Evolutionary conservation across 2,797 vertebrate genomes (phyloP).

Genomic region (Silurus lanzhouensis): DNA sequence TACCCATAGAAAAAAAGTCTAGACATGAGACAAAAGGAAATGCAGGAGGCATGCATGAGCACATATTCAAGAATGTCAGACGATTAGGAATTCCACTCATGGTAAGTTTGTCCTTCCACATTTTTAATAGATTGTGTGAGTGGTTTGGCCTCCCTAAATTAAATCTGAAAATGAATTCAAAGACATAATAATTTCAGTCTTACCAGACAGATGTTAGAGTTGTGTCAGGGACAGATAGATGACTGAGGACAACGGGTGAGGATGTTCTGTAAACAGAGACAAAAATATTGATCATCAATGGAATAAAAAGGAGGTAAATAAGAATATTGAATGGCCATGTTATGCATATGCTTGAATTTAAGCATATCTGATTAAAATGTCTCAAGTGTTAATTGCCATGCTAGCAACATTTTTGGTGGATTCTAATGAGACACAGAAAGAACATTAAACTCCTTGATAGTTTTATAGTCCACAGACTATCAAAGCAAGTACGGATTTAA

Average conservation of each 20-base stretch:
- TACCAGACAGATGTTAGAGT: constrained; percentile 45
- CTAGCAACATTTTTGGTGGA: not conserved
- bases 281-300: not conserved
- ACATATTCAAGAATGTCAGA: not conserved
- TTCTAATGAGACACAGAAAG: not conserved
- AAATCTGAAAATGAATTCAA: constrained; percentile 1
- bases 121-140: constrained; percentile 1
- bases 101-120: constrained; percentile 1
- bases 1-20: not conserved
- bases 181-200: constrained; percentile 1
- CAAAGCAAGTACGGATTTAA: not conserved
- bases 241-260: constrained; percentile 28
- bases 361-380: not conserved
- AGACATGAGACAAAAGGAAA: not conserved
- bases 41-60: not conserved
- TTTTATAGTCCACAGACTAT: constrained; percentile 1
- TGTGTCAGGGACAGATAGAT: constrained; percentile 17
- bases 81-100: constrained; percentile 5
- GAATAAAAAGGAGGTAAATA: constrained; percentile 1
- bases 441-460: not conserved
- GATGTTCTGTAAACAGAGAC: constrained; percentile 47
- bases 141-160: not conserved
- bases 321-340: not conserved
- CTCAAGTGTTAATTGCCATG: not conserved
- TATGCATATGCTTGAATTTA: too few relatives aligned